These are phyloP conservation scores for Phymorhynchus buccinoides DNA, from an alignment of 1,140 invertebrate genomes.

Conservation along the genomic window DNA sequence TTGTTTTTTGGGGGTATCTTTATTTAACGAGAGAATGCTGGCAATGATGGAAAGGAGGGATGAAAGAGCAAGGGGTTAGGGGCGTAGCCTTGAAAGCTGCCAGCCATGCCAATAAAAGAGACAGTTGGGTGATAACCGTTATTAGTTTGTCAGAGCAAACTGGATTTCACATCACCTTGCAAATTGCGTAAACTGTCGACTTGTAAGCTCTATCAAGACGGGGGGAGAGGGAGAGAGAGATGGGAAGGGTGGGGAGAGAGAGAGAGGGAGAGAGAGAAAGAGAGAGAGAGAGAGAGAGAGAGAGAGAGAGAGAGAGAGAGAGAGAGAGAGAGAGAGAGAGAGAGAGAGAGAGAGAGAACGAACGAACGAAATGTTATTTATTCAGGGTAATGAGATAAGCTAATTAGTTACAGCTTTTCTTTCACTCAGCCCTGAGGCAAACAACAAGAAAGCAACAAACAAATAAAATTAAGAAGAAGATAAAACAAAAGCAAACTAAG, in stretches of 20 bases:
- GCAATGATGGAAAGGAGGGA: background rate
- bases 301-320: background rate
- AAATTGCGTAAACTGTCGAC: background rate
- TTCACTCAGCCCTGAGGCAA: too few relatives aligned
- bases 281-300: background rate
- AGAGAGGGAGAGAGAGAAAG: background rate
- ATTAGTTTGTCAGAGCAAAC: background rate
- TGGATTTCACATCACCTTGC: background rate
- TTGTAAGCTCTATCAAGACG: background rate
- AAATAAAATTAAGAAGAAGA: too few relatives aligned
- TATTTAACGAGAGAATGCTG: too few relatives aligned
- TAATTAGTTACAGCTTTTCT: too few relatives aligned
- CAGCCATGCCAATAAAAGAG: background rate
- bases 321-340: background rate
- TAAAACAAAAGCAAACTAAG: too few relatives aligned
- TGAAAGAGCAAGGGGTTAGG: background rate
- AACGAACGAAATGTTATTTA: too few relatives aligned
- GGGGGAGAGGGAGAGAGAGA: background rate
- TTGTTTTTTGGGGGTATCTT: too few relatives aligned
- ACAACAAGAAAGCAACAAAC: too few relatives aligned
- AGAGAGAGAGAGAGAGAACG: background rate
- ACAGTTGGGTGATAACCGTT: background rate
- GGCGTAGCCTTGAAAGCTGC: background rate
- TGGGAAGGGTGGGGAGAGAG: background rate
- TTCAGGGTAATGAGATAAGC: too few relatives aligned